Evolutionary conservation across 2,888 invertebrate genomes (phyloP).

Genomic region (Ochropleura leucogaster): DNA sequence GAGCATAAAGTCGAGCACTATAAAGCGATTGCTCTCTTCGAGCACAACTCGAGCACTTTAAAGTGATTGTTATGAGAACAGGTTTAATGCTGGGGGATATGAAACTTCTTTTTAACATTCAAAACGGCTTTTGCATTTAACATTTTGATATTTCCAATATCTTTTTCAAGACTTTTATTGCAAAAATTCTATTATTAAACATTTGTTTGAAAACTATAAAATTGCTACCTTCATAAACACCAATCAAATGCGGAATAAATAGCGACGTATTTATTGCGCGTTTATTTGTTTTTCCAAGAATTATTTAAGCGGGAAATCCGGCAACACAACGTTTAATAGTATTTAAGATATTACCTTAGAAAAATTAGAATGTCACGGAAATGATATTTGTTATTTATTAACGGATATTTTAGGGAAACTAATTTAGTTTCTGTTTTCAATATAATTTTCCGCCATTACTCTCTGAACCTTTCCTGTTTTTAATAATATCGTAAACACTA

Average conservation of each 20-base stretch:
- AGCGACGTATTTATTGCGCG: too few species aligned
- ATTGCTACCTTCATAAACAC: too few species aligned
- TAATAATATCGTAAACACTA: constrained; percentile 1
- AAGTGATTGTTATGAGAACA: constrained; percentile 53
- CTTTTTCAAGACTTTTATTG: constrained; percentile 1
- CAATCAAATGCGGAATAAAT: too few species aligned
- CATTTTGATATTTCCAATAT: constrained; percentile 43
- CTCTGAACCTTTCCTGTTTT: not conserved
- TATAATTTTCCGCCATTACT: not conserved
- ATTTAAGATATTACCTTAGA: too few species aligned
- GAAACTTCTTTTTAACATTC: constrained; percentile 54
- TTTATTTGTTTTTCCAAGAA: too few species aligned
- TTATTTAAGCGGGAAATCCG: too few species aligned
- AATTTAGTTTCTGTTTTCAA: not conserved
- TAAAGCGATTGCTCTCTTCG: constrained; percentile 59
- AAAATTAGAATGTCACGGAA: too few species aligned
- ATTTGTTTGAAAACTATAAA: not conserved
- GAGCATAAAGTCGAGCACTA: constrained; percentile 59
- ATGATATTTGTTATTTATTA: too few species aligned
- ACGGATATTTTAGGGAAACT: too few species aligned
- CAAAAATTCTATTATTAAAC: not conserved
- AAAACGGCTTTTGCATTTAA: constrained; percentile 43
- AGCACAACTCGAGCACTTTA: constrained; percentile 55
- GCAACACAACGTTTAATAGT: too few species aligned
- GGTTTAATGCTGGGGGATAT: constrained; percentile 53